Evolutionary conservation across 2,113 vertebrate species (phyloP).

Genomic region (Acrocephalus kingi): DNA sequence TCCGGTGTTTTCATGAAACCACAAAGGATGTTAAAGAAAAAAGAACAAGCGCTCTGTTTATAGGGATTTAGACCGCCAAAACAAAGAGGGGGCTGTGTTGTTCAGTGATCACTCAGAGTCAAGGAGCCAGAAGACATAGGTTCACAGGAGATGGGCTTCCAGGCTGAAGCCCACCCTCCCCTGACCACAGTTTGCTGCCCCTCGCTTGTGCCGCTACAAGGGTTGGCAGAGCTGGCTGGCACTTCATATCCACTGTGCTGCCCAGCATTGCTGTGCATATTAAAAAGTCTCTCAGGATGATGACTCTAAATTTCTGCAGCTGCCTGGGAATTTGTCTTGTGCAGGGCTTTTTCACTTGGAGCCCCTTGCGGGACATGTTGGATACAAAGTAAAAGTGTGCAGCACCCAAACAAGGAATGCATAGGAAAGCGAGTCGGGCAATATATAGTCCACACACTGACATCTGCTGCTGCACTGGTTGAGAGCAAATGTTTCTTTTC

Average conservation of each 20-base stretch:
- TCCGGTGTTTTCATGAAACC: conserved; percentile 63
- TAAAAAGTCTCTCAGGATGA: background rate
- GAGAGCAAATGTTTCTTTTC: background rate
- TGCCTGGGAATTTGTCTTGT: background rate
- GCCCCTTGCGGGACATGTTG: background rate
- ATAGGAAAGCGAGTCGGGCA: accelerated
- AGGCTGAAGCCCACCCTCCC: conserved; percentile 10
- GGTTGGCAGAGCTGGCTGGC: background rate
- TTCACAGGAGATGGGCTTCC: background rate
- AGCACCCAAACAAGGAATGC: background rate
- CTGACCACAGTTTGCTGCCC: background rate
- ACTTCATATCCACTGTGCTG: background rate
- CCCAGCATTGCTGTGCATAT: background rate
- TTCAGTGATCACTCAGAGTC: background rate
- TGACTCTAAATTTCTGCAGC: background rate
- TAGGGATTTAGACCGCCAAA: conserved; percentile 33
- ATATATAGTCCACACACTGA: background rate
- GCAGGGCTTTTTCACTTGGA: background rate
- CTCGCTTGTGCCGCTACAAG: background rate
- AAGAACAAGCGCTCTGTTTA: conserved; percentile 63
- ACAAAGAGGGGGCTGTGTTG: conserved; percentile 54
- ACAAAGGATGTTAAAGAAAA: conserved; percentile 56
- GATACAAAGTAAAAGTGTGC: accelerated
- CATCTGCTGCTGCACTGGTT: background rate
- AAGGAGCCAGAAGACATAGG: background rate